Conservation (phyloP, 2,888 invertebrate species). For the Sipha maydis region DNA sequence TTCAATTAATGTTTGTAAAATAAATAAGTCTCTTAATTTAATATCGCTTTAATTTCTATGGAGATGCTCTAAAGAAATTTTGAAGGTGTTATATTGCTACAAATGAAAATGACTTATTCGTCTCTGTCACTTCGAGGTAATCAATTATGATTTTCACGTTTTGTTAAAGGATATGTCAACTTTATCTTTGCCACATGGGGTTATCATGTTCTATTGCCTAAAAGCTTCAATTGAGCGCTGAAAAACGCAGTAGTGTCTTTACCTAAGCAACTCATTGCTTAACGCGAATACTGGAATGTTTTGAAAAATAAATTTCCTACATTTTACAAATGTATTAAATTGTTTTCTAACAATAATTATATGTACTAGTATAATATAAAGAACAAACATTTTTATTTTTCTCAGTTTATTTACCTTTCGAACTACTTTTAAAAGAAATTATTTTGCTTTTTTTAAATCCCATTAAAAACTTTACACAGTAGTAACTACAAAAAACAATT, state of each 20-base stretch:
- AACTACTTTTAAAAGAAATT: neutral
- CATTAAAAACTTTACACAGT: neutral
- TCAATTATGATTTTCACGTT: slow-evolving; percentile 48
- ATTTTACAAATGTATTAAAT: too few relatives aligned
- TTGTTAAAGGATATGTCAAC: slow-evolving; percentile 37
- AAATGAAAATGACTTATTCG: slow-evolving; percentile 31
- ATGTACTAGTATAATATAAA: too few relatives aligned
- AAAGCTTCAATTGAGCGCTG: neutral
- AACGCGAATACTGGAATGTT: neutral
- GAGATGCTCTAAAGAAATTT: neutral
- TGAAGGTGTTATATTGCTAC: neutral
- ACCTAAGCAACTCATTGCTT: neutral
- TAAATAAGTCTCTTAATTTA: neutral
- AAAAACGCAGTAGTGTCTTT: neutral
- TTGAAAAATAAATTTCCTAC: too few relatives aligned
- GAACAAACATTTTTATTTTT: neutral
- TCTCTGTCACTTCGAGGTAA: slow-evolving; percentile 6
- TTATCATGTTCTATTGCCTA: slow-evolving; percentile 29
- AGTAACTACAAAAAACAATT: neutral
- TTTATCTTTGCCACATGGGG: slow-evolving; percentile 30
- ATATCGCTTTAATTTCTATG: neutral
- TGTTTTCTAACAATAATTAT: too few relatives aligned
- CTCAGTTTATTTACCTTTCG: neutral
- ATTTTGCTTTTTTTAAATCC: neutral
- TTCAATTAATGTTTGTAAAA: neutral